These are phyloP conservation scores for Cantharis rufa DNA, from an alignment of 2,888 invertebrate genomes.

Conservation along the genomic window DNA sequence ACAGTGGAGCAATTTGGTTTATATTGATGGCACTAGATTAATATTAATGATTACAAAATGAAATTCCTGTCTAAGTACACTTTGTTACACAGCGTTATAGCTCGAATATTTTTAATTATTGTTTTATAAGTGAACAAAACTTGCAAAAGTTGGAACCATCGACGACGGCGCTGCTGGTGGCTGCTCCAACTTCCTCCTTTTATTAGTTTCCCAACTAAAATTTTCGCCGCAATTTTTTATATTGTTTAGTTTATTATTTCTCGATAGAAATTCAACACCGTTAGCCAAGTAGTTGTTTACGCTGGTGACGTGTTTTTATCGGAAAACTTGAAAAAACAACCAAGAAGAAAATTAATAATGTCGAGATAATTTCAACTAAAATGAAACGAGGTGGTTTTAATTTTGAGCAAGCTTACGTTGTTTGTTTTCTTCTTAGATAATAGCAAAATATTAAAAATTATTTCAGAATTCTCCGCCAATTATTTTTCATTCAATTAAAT, in stretches of 20 bases:
- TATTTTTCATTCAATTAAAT: not conserved
- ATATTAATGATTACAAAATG: conserved; percentile 55
- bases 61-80: conserved; percentile 51
- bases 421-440: conserved; percentile 1
- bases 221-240: not conserved
- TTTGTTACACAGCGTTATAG: conserved; percentile 46
- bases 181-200: not conserved
- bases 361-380: conserved; percentile 12
- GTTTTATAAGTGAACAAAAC: conserved; percentile 30
- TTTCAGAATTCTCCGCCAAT: not conserved
- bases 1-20: conserved; percentile 49
- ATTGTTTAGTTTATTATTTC: not conserved
- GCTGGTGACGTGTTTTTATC: conserved; percentile 1
- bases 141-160: not conserved
- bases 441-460: not conserved
- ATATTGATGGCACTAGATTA: conserved; percentile 55
- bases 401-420: conserved; percentile 2
- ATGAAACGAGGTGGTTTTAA: conserved; percentile 11
- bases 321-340: conserved; percentile 8
- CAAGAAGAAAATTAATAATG: conserved; percentile 10
- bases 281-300: conserved; percentile 3
- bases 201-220: not conserved
- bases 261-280: not conserved
- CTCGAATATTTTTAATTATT: conserved; percentile 49
- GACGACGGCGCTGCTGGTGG: not conserved